These are phyloP conservation scores for Chauna torquata DNA, from an alignment of 2,113 vertebrate genomes.

Conservation along the genomic window DNA sequence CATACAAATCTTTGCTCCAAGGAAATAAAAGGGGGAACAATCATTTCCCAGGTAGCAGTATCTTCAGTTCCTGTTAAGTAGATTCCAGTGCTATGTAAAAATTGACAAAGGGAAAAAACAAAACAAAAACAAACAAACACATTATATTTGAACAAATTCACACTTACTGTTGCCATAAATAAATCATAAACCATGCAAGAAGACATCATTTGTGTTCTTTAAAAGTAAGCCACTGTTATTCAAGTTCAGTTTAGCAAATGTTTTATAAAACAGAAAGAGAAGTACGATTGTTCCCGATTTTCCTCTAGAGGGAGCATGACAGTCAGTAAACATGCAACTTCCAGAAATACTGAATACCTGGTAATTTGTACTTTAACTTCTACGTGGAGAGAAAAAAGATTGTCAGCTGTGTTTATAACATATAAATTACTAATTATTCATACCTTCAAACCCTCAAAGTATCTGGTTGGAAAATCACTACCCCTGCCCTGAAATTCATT, in stretches of 20 bases:
- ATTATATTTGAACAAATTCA: not conserved
- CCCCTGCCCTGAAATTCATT: not conserved
- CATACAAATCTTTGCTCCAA: not conserved
- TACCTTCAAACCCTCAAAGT: not conserved
- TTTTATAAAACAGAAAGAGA: not conserved
- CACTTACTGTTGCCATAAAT: not conserved
- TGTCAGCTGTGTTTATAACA: not conserved
- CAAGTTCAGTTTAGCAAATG: not conserved
- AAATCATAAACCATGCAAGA: not conserved
- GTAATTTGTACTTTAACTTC: not conserved
- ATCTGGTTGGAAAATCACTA: not conserved
- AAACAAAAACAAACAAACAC: not conserved
- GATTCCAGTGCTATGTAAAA: not conserved
- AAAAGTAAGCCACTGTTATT: not conserved
- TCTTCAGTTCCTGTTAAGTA: not conserved
- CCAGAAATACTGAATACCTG: not conserved
- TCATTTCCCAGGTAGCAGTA: not conserved
- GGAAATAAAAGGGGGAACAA: not conserved
- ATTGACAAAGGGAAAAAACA: not conserved
- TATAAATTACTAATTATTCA: not conserved
- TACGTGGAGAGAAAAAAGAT: not conserved
- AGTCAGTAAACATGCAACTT: not conserved
- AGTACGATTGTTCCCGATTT: not conserved
- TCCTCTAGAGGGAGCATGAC: slow-evolving; percentile 47
- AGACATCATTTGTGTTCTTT: not conserved